Conservation (phyloP, 1,140 invertebrate genomes). For the Choristoneura fumiferana region DNA sequence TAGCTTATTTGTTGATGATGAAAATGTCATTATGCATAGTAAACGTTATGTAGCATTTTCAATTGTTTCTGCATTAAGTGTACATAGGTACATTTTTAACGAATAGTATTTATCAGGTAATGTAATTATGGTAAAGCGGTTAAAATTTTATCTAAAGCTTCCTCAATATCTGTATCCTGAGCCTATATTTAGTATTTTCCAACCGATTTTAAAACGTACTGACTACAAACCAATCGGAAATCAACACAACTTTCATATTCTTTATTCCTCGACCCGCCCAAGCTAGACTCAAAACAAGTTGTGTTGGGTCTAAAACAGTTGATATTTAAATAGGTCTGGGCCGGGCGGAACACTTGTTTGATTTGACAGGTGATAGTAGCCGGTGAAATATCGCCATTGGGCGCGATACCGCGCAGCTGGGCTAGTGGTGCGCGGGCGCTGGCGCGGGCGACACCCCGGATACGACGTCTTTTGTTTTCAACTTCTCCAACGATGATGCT, state of each 20-base stretch:
- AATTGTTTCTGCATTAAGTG: too few relatives aligned
- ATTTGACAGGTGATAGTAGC: constrained; percentile 71
- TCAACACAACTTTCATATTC: neutral
- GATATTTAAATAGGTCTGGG: constrained; percentile 68
- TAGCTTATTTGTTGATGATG: constrained; percentile 27
- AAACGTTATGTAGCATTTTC: too few relatives aligned
- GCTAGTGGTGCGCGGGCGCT: neutral
- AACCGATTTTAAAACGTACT: too few relatives aligned
- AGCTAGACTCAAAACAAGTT: constrained; percentile 36
- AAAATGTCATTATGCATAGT: too few relatives aligned
- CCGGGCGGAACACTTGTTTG: constrained; percentile 67
- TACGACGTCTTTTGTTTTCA: neutral
- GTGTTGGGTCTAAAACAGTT: constrained; percentile 59
- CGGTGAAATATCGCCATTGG: constrained; percentile 59
- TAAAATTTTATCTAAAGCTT: too few relatives aligned
- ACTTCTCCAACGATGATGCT: too few relatives aligned
- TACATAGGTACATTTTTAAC: too few relatives aligned
- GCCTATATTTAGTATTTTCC: too few relatives aligned
- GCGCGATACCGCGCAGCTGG: constrained; percentile 52
- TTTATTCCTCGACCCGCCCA: constrained; percentile 13
- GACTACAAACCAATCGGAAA: too few relatives aligned
- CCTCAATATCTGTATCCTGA: too few relatives aligned
- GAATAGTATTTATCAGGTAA: too few relatives aligned
- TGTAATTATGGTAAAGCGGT: too few relatives aligned
- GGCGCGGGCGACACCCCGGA: constrained; percentile 5